Percentiles rank a stretch among this genome's conserved stretches.
Evolutionary conservation across 2,113 vertebrate species (phyloP).

Genomic region (Siphamia tubifer): DNA sequence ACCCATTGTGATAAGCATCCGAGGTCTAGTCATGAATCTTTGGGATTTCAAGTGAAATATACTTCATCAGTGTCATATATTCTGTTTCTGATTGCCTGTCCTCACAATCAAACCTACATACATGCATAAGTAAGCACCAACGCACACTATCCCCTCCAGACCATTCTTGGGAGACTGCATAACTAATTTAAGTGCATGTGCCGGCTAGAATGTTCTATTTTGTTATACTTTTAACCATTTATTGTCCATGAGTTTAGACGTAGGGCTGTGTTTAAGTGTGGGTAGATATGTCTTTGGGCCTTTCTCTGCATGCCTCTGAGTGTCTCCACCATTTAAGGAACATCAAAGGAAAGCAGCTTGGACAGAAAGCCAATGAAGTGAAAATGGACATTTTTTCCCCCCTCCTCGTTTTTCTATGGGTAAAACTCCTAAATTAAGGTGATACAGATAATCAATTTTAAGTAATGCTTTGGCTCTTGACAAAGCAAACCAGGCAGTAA

Average conservation of each 20-base stretch:
- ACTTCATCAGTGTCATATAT: neutral
- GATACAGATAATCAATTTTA: constrained; percentile 56
- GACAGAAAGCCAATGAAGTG: constrained; percentile 59
- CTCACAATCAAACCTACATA: neutral
- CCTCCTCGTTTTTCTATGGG: neutral
- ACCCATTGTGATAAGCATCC: neutral
- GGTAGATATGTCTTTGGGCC: constrained; percentile 38
- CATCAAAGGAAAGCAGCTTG: constrained; percentile 43
- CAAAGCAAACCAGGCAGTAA: constrained; percentile 52
- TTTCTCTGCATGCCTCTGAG: neutral
- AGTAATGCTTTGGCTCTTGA: constrained; percentile 41
- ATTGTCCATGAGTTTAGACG: constrained; percentile 1
- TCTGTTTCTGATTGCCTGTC: constrained; percentile 19
- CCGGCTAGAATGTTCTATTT: neutral
- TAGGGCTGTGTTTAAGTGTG: constrained; percentile 23
- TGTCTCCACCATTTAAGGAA: constrained; percentile 16
- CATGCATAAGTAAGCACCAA: neutral
- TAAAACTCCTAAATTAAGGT: constrained; percentile 44
- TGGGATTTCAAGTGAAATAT: neutral
- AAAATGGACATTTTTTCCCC: constrained; percentile 29
- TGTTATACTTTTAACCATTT: constrained; percentile 2
- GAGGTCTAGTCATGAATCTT: no score
- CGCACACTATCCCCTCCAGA: neutral
- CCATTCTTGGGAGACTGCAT: neutral
- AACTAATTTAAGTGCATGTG: neutral